A percentile compares a stretch with the other conserved stretches of the same genome.
Conservation (phyloP, 2,113 vertebrate genomes). For the Entomyzon cyanotis region DNA sequence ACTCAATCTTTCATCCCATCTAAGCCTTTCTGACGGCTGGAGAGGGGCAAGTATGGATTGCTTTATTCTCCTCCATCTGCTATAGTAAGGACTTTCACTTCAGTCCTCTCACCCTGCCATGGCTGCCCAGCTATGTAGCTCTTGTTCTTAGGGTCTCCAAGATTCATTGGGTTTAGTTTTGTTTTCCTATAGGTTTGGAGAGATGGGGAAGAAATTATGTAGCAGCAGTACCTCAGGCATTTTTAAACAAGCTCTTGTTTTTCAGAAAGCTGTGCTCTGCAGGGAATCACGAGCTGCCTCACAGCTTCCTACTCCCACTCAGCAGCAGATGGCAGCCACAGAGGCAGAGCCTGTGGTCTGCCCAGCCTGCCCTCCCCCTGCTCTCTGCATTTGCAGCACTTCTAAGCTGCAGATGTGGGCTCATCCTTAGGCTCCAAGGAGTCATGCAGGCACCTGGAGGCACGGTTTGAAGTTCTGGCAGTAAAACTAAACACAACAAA, state of each 20-base stretch:
- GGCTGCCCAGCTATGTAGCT: not conserved
- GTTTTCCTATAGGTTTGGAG: not conserved
- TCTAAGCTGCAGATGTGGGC: not conserved
- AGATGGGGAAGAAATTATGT: not conserved
- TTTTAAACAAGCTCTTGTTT: not conserved
- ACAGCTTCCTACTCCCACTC: not conserved
- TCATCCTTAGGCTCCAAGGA: not conserved
- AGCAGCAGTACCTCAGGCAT: not conserved
- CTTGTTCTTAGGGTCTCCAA: not conserved
- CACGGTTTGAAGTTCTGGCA: not conserved
- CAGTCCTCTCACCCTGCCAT: not conserved
- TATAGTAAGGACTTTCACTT: not conserved
- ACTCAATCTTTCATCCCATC: not conserved
- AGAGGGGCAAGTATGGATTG: not conserved
- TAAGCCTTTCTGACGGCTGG: not conserved
- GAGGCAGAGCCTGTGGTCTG: not conserved
- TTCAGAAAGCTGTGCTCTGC: not conserved
- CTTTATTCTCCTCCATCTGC: not conserved
- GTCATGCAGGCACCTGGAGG: not conserved
- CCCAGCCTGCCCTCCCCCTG: not conserved
- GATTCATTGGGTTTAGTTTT: not conserved
- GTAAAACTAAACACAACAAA: not conserved
- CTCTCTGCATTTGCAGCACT: not conserved
- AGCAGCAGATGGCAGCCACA: not conserved
- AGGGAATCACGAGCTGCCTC: not conserved